Base-by-base conservation (phyloP, 1,140 invertebrate species). In the Bombus huntii region DNA sequence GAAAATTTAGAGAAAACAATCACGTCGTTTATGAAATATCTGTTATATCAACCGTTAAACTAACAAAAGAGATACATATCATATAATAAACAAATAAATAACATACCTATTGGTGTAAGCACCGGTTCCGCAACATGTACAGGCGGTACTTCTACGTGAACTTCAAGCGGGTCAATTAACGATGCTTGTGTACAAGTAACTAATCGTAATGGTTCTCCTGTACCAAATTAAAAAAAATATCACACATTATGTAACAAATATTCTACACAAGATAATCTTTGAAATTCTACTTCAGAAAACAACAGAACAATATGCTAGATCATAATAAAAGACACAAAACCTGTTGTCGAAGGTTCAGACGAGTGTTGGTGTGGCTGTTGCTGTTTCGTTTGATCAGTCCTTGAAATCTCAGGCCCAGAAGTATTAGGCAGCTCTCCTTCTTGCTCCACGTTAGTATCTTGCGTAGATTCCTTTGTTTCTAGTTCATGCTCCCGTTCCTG, bases 101-200 rank as follows among this genome's bases (percentile, higher is more conserved):
- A 44, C 53, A 89, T 96, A 98, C 97, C 97, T 95, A 97, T 96
- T 87, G 97, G 97, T 78, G 98, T 98, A 86, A 98, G 95, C 89
- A 98, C 97, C 86, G 97, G 97, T 94, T 98, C 96, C 8, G 98
- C 97, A 74, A 97, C 96, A 88, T 97, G 97, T 65, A 98, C 97
- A 39, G 97, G 96, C 88, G 97, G 96, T 91, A 97, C 96, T 84
- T 97, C 97, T 47, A 98, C 96, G 85, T 97, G 96, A 85, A 98
- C 97, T 94, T 98, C 97, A 66, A 97, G 96, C 31, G 98, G 98
- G 88, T 98, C 97, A 88, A 98, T 97, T 47, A 98, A 95, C 28
- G 96, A 96, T 72, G 96, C 96, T 91, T 97, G 95, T 77, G 96
- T 96, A 89, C 96, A 95, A 9, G 94, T 96, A 9, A 94, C 92